Evolutionary conservation across 2,113 vertebrate species (phyloP).

Genomic region (Nettapus auritus): DNA sequence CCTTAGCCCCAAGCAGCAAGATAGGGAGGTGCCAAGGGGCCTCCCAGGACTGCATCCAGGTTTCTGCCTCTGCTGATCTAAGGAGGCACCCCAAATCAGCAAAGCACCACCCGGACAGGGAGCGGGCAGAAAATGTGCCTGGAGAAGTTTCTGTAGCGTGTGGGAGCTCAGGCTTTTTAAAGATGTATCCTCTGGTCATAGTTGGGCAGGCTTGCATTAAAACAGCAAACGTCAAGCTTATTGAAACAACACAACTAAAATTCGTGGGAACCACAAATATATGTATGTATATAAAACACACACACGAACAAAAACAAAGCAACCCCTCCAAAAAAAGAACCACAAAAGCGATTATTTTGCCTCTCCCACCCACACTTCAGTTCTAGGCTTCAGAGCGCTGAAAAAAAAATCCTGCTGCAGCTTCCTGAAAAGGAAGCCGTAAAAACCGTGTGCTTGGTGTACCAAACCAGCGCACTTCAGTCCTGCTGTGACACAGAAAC

Average conservation of each 20-base stretch:
- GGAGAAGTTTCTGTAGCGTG: neutral
- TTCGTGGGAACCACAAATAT: slow-evolving; percentile 19
- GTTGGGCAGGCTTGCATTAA: slow-evolving; percentile 25
- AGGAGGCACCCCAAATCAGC: neutral
- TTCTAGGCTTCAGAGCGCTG: neutral
- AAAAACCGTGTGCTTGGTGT: neutral
- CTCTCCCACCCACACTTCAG: slow-evolving; percentile 9
- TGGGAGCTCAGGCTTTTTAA: slow-evolving; percentile 25
- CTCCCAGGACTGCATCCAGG: neutral
- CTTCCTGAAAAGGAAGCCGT: neutral
- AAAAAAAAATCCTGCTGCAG: neutral
- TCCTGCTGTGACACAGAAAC: neutral
- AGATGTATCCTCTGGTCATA: neutral
- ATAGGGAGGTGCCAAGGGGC: neutral
- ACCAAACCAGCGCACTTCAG: neutral
- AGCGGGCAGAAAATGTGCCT: neutral
- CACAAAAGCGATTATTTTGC: slow-evolving; percentile 17
- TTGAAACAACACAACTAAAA: slow-evolving; percentile 27
- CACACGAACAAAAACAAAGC: neutral
- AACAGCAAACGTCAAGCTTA: slow-evolving; percentile 32
- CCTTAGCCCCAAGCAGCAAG: neutral
- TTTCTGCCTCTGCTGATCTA: neutral
- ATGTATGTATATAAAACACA: neutral
- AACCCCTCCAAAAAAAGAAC: neutral
- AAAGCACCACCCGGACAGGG: neutral